phyloP scores from a whole-genome alignment of 64 coral and sea anemone species.

The Actinia equina region DNA sequence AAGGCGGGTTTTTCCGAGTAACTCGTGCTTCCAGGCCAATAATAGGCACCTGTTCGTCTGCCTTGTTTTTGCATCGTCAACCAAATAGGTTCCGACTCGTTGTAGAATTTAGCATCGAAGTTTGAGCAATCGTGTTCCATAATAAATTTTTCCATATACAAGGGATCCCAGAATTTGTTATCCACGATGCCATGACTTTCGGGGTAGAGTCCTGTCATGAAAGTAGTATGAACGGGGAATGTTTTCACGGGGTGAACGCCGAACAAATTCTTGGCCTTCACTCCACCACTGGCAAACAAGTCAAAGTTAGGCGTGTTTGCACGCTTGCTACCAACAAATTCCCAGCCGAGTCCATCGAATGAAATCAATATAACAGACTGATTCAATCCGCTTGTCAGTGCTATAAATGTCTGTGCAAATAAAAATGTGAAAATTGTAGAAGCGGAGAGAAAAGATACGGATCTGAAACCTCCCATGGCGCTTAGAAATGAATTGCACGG shows the following conservation, averaged over 20 bases:
- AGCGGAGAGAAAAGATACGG: background rate
- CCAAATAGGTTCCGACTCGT: slow-evolving; percentile 76
- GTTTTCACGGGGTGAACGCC: slow-evolving; percentile 32
- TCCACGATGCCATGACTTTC: slow-evolving; percentile 72
- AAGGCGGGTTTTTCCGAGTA: slow-evolving; percentile 51
- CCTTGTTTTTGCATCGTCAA: slow-evolving; percentile 47
- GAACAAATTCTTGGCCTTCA: slow-evolving; percentile 24
- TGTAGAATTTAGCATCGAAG: slow-evolving; percentile 80
- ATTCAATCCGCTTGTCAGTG: background rate
- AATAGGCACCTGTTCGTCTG: slow-evolving; percentile 50
- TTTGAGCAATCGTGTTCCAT: slow-evolving; percentile 53
- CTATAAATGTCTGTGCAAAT: background rate
- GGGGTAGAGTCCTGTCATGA: slow-evolving; percentile 58
- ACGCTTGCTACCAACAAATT: slow-evolving; percentile 6
- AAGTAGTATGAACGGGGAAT: slow-evolving; percentile 36
- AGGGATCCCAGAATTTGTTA: slow-evolving; percentile 61
- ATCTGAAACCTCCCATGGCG: background rate
- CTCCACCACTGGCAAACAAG: slow-evolving; percentile 42
- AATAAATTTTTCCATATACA: slow-evolving; percentile 45
- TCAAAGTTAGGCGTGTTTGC: slow-evolving; percentile 56
- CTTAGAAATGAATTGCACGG: background rate
- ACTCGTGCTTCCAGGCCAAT: slow-evolving; percentile 57
- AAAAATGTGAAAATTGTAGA: background rate
- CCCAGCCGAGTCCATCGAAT: slow-evolving; percentile 55
- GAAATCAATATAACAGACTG: slow-evolving; percentile 49